Evolutionary conservation across 2,888 invertebrate species (phyloP), one percentile per base, ranked within the genome.

Genomic region (Idaea biselata): DNA sequence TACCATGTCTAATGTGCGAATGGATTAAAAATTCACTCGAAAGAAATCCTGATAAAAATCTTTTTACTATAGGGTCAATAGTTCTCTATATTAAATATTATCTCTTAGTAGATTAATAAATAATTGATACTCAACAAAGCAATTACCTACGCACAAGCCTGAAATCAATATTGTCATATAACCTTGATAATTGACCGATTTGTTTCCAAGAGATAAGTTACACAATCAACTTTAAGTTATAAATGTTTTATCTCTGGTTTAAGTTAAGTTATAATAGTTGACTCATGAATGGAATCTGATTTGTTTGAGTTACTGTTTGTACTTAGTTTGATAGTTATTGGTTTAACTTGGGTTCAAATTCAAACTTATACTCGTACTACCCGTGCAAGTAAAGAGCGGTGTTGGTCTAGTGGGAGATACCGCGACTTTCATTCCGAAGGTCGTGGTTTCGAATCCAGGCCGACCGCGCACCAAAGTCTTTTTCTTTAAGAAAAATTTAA

Each of bases 131-230:
- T 63, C 60, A 66, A 60, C 62, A 63, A 67, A 58, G 68, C 70
- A 66, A 64, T 68, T 74, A 75, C 59, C 63, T 61, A 58, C 17
- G 32, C 59, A 58, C 16, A 11, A 59, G 59, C 66, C 63, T 64
- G n/a, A 69, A 70, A 76, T 74, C 68, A 68, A 68, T 73, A 64
- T 59, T 62, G 67, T 56, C 66, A 63, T 18, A 56, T 68, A 76
- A 69, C 81, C 81, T 81, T 81, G 81, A 60, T 70, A 58, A 63
- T 71, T 73, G 76, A 75, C 73, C 73, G 78, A 71, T 66, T 69
- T 58, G 58, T 16, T 58, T 53, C 55, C 53, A 60, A 59, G 59
- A 60, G 59, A 64, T 59, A 65, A 61, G 62, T 66, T 44, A 44
- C 44, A 44, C 44, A 18, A n/a, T 54, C 17, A 58, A 58, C 31